Conservation (phyloP, 2,888 invertebrate genomes). For the Lymantria dispar region DNA sequence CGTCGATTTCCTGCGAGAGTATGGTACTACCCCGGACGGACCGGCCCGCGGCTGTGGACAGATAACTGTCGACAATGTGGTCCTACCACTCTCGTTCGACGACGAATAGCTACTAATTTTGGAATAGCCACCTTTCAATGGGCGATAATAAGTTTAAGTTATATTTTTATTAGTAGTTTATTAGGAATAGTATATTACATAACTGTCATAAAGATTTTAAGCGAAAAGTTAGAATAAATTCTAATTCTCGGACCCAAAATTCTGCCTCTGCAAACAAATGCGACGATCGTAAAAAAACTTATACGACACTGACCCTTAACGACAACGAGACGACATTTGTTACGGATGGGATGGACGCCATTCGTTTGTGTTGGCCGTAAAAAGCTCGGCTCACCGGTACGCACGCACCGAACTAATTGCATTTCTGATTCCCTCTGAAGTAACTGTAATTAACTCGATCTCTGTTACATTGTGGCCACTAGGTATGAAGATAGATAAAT, state of each 20-base stretch:
- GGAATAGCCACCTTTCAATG: too few species aligned
- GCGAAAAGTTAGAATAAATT: conserved; percentile 1
- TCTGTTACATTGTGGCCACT: conserved; percentile 38
- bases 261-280: conserved; percentile 31
- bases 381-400: conserved; percentile 45
- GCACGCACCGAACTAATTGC: conserved; percentile 70
- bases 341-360: conserved; percentile 29
- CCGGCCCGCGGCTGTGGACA: too few species aligned
- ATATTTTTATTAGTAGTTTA: too few species aligned
- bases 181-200: too few species aligned
- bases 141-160: too few species aligned
- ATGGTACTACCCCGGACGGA: too few species aligned
- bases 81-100: too few species aligned
- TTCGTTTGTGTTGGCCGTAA: conserved; percentile 33
- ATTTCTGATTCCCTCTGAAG: conserved; percentile 72
- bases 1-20: too few species aligned
- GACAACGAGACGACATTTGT: conserved; percentile 37
- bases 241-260: conserved; percentile 14
- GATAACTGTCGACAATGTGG: too few species aligned
- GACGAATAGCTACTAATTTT: too few species aligned
- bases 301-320: conserved; percentile 34
- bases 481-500: conserved; percentile 14
- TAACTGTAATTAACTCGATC: conserved; percentile 65
- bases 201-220: background rate
- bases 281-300: conserved; percentile 34